Conservation (phyloP, 2,888 invertebrate species). For the Hyppa rectilinea region DNA sequence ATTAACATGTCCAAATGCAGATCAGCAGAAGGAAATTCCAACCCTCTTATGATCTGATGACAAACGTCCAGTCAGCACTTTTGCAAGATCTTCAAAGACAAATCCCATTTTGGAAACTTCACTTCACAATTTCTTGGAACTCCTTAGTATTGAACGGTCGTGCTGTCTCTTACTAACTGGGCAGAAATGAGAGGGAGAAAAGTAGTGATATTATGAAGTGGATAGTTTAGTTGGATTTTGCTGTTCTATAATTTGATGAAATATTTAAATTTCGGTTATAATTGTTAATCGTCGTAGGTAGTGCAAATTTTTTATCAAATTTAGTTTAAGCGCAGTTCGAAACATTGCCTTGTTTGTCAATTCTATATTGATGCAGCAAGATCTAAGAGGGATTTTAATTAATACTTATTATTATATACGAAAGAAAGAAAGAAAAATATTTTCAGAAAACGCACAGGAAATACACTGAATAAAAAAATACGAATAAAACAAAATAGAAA, state of each 20-base stretch:
- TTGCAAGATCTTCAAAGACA: conserved; percentile 62
- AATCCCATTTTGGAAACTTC: conserved; percentile 64
- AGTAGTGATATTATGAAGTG: conserved; percentile 36
- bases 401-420: too few species aligned
- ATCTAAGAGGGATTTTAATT: too few species aligned
- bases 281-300: too few species aligned
- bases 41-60: conserved; percentile 52
- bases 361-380: too few species aligned
- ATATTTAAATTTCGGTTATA: conserved; percentile 32
- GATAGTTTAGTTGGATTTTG: conserved; percentile 48
- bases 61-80: conserved; percentile 60
- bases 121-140: conserved; percentile 46
- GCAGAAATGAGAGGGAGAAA: conserved; percentile 19
- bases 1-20: conserved; percentile 40
- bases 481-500: too few species aligned
- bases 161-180: conserved; percentile 30
- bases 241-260: conserved; percentile 27
- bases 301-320: too few species aligned
- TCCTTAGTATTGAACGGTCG: conserved; percentile 57
- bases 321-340: too few species aligned
- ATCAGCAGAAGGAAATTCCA: conserved; percentile 54
- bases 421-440: too few species aligned
- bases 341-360: too few species aligned
- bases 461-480: too few species aligned
- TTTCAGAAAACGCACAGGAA: too few species aligned